These are phyloP conservation scores for Camponotus pennsylvanicus DNA, from an alignment of 1,140 invertebrate species.

Conservation along the genomic window DNA sequence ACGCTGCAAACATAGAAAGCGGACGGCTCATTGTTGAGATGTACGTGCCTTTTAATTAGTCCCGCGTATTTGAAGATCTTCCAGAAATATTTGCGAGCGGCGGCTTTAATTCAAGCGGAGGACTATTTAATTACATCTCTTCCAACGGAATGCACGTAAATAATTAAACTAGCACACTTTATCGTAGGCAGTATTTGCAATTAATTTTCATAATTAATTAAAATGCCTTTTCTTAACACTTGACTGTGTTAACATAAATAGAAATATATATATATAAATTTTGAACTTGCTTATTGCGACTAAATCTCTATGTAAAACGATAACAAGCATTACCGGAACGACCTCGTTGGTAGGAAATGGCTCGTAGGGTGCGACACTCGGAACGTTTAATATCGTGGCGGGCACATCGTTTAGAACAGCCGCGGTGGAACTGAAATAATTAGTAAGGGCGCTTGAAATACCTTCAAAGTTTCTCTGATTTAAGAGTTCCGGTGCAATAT, in stretches of 20 bases:
- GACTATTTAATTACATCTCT: slow-evolving; percentile 17
- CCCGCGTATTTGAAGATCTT: slow-evolving; percentile 54
- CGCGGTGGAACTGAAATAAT: slow-evolving; percentile 54
- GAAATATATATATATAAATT: not conserved
- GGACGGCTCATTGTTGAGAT: slow-evolving; percentile 40
- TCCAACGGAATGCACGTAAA: not conserved
- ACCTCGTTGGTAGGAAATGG: not conserved
- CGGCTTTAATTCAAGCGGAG: slow-evolving; percentile 15
- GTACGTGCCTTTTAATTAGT: slow-evolving; percentile 75
- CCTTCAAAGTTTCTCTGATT: slow-evolving; percentile 70
- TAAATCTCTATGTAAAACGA: not conserved
- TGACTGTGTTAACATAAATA: not conserved
- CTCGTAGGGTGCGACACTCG: not conserved
- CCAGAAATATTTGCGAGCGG: not conserved
- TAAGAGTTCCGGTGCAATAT: slow-evolving; percentile 69
- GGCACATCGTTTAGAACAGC: slow-evolving; percentile 2
- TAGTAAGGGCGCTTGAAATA: slow-evolving; percentile 70
- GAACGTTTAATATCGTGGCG: slow-evolving; percentile 25
- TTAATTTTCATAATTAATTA: slow-evolving; percentile 35
- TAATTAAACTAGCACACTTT: not conserved
- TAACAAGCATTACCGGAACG: not conserved
- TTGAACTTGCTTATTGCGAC: not conserved
- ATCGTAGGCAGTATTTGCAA: slow-evolving; percentile 1
- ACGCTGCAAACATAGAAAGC: slow-evolving; percentile 72
- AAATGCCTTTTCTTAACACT: not conserved